These are phyloP conservation scores for Colius striatus DNA, from an alignment of 2,113 vertebrate genomes.

Conservation along the genomic window DNA sequence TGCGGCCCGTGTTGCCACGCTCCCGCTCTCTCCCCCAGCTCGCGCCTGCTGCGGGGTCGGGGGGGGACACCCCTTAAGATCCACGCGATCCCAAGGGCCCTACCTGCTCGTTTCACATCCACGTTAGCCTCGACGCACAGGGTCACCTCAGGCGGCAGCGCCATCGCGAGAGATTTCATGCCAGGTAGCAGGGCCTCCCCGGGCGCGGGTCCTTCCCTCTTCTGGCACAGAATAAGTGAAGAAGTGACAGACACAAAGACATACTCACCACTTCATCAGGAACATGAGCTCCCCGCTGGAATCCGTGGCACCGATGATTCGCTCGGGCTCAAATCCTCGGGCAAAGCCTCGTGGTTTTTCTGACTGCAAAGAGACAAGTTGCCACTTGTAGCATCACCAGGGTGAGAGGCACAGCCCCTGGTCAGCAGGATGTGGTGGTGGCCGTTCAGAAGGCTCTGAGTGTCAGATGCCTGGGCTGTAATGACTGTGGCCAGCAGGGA, in stretches of 20 bases:
- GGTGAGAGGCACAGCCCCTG: neutral
- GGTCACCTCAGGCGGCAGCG: constrained; percentile 57
- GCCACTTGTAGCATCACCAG: accelerated
- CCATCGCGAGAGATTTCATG: constrained; percentile 66
- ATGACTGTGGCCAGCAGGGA: accelerated
- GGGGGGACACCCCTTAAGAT: constrained; percentile 23
- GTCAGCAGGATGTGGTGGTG: neutral
- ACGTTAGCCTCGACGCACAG: constrained; percentile 53
- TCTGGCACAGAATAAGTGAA: constrained; percentile 65
- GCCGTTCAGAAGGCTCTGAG: accelerated
- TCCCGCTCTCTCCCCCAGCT: neutral
- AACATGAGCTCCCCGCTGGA: constrained; percentile 99
- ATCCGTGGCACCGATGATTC: constrained; percentile 98
- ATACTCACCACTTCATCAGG: constrained; percentile 97
- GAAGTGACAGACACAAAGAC: neutral
- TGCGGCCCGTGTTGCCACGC: neutral
- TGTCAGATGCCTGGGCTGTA: accelerated
- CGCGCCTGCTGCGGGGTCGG: neutral
- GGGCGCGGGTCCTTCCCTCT: constrained; percentile 65
- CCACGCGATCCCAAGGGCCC: constrained; percentile 35
- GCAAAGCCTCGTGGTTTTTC: constrained; percentile 95
- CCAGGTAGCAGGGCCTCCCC: constrained; percentile 57
- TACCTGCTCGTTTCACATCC: constrained; percentile 69
- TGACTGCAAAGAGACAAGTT: constrained; percentile 75
- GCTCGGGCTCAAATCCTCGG: constrained; percentile 91